Percentiles rank a stretch among this genome's conserved stretches.
phyloP scores from a whole-genome alignment of 2,113 vertebrate genomes.

The Agapornis roseicollis region DNA sequence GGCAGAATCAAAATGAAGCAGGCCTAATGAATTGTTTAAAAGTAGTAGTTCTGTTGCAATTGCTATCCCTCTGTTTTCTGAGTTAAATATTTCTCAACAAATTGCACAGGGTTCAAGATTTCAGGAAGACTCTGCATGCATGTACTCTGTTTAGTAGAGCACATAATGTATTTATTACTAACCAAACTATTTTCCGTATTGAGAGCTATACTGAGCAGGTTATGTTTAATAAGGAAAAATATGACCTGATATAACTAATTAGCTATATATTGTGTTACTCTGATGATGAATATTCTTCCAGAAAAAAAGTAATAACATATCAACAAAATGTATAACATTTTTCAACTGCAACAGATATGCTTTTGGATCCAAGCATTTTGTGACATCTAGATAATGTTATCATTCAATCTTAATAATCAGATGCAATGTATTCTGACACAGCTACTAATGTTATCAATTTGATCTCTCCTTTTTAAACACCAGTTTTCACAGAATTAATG shows the following conservation, averaged over 20 bases:
- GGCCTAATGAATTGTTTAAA: neutral
- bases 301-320: neutral
- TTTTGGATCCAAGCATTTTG: neutral
- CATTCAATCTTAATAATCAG: slow-evolving; percentile 33
- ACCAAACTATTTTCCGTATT: neutral
- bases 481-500: neutral
- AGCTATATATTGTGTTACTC: neutral
- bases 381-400: neutral
- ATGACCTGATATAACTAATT: neutral
- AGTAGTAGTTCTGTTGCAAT: neutral
- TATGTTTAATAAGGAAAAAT: neutral
- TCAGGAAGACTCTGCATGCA: neutral
- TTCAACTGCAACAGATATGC: neutral
- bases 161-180: neutral
- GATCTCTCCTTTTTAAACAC: neutral
- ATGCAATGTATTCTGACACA: neutral
- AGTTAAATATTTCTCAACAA: neutral
- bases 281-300: neutral
- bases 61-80: neutral
- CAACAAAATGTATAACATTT: neutral
- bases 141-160: neutral
- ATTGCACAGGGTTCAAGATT: neutral
- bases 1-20: neutral
- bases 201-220: neutral
- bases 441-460: neutral